Base-by-base conservation (phyloP, 92 coral and sea anemone genomes). In the Metridium senile region DNA sequence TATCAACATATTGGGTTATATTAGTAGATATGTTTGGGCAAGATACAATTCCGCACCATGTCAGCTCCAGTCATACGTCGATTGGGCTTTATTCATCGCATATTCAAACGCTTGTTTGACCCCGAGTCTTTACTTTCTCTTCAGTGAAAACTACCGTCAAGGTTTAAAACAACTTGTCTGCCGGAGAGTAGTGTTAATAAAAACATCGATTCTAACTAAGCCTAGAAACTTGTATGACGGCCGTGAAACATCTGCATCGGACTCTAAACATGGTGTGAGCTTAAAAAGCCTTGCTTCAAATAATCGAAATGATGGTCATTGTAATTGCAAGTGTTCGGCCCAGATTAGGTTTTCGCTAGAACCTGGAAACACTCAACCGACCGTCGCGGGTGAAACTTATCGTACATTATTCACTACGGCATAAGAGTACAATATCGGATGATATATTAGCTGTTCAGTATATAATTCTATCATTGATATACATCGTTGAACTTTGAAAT, bases 131-230 rank as follows among this genome's bases (percentile, higher is more conserved):
- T 87, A 87, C 49, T 87, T 87, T 21, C 73, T 87, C 20, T 87
- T 87, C 52, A 87, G 86, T 49, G 81, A 87, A 58, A 87, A 87
- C 70, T 87, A 82, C 46, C 82, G 91, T 25, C 80, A 83, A 62
- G 91, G 91, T 1, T 75, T 87, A 23, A 58, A 68, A 53, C 35
- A 59, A 27, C 72, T 79, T 16, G 83, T 83, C 45, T 25, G 66
- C 33, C 69, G 84, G 10, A 45, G 26, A 57, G 76, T 57, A 23
- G 47, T 27, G 7, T 23, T 74, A 10, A 46, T 79, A 8, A 56
- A 57, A 56, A 68, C 72, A 0, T 79, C 84, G 6, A 29, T 79
- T 21, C 59, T 53, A 26, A 79, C 30, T 0, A 79, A 32, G 23
- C 75, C 75, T 6, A 77, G 84, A 29, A 79, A 79, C 26, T 39